A percentile compares a stretch with the other conserved stretches of the same genome.
Conservation (phyloP, 2,113 vertebrate genomes). For the Gasterosteus nipponicus region DNA sequence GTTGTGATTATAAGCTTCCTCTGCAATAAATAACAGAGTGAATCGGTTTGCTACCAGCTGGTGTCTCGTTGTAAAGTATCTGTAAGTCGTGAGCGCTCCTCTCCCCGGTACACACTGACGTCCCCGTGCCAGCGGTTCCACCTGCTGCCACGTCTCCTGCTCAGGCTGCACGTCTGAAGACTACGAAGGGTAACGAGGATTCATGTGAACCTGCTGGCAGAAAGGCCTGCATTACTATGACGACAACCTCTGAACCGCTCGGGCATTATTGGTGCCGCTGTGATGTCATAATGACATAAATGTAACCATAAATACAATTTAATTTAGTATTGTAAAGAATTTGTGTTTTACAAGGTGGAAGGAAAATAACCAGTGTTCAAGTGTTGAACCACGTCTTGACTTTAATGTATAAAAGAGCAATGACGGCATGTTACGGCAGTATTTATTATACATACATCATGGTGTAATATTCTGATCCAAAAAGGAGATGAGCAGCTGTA, state of each 20-base stretch:
- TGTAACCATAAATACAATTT: slow-evolving; percentile 44
- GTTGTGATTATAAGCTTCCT: slow-evolving; percentile 62
- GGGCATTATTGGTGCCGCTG: not conserved
- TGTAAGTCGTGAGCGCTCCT: slow-evolving; percentile 53
- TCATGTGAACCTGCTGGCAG: slow-evolving; percentile 41
- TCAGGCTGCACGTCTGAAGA: slow-evolving; percentile 29
- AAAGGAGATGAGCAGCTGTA: slow-evolving; percentile 52
- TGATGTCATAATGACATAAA: slow-evolving; percentile 37
- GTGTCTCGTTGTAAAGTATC: slow-evolving; percentile 48
- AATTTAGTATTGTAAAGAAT: slow-evolving; percentile 16
- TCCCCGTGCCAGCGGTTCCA: slow-evolving; percentile 3
- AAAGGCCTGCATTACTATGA: slow-evolving; percentile 13
- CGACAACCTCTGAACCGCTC: slow-evolving; percentile 19
- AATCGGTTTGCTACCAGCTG: slow-evolving; percentile 46
- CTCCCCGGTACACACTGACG: slow-evolving; percentile 21
- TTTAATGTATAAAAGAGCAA: slow-evolving; percentile 73
- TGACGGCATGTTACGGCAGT: slow-evolving; percentile 48
- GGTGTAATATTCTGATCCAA: slow-evolving; percentile 38
- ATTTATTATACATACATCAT: slow-evolving; percentile 57
- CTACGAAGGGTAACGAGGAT: slow-evolving; percentile 39
- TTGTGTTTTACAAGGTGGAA: slow-evolving; percentile 9
- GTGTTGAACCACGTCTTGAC: slow-evolving; percentile 57
- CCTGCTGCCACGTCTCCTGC: slow-evolving; percentile 22
- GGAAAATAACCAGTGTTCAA: not conserved
- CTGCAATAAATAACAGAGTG: slow-evolving; percentile 65